These are phyloP conservation scores for Idaea aversata DNA, from an alignment of 2,888 invertebrate species.

Conservation along the genomic window DNA sequence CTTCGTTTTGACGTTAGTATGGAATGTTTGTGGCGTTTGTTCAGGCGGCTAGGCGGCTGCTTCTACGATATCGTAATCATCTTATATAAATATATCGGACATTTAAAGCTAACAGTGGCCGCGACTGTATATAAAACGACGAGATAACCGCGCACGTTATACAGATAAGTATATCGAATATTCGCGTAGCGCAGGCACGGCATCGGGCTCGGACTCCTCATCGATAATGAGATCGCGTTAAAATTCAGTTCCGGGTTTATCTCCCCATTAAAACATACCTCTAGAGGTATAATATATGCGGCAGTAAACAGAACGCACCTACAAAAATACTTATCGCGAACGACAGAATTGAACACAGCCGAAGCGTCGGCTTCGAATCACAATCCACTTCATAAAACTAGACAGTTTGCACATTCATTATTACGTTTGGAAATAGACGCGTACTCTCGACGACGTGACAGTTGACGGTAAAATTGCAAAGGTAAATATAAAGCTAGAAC, in stretches of 20 bases:
- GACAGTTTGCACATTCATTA: conserved; percentile 1
- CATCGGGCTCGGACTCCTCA: conserved; percentile 27
- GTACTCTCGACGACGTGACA: not conserved
- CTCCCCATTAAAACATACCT: conserved; percentile 17
- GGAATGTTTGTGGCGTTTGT: conserved; percentile 67
- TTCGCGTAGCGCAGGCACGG: conserved; percentile 24
- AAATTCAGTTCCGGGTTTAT: conserved; percentile 31
- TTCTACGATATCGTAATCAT: conserved; percentile 9
- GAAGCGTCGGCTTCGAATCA: conserved; percentile 30
- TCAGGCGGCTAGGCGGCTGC: conserved; percentile 38
- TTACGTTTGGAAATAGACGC: not conserved
- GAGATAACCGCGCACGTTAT: conserved; percentile 15
- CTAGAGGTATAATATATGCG: not conserved
- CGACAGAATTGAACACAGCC: conserved; percentile 34
- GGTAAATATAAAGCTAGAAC: not conserved
- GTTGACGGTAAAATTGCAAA: not conserved
- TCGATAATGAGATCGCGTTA: conserved; percentile 51
- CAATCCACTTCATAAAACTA: conserved; percentile 16
- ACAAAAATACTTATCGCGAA: conserved; percentile 32
- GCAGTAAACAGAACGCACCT: conserved; percentile 28
- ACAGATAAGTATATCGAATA: conserved; percentile 24
- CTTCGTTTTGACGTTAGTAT: conserved; percentile 43
- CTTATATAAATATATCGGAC: conserved; percentile 38
- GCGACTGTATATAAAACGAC: conserved; percentile 21
- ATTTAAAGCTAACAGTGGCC: conserved; percentile 41